A percentile compares a stretch with the other conserved stretches of the same genome.
Conservation (phyloP, 2,113 vertebrate genomes). For the Cyrtonyx montezumae region DNA sequence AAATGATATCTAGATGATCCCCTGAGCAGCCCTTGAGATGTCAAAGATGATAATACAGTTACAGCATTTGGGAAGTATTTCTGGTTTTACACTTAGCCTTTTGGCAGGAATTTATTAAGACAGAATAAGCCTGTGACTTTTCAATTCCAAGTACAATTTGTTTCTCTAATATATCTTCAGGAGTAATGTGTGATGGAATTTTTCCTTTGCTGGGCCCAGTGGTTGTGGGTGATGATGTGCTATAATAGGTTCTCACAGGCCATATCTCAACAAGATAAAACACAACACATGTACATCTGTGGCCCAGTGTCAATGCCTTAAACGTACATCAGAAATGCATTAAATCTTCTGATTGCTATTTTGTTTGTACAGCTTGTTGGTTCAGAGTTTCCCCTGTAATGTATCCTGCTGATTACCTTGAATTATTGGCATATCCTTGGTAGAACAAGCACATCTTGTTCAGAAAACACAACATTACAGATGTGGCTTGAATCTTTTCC, state of each 20-base stretch:
- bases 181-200: constrained; percentile 96
- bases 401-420: constrained; percentile 88
- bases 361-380: constrained; percentile 90
- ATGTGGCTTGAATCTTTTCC: constrained; percentile 64
- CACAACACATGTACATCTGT: constrained; percentile 99
- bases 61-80: constrained; percentile 90
- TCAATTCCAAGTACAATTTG: constrained; percentile 99
- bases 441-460: constrained; percentile 82
- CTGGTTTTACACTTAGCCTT: constrained; percentile 92
- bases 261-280: constrained; percentile 98
- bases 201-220: constrained; percentile 83
- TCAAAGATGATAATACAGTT: constrained; percentile 95
- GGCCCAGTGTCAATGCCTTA: constrained; percentile 94
- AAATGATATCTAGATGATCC: constrained; percentile 66
- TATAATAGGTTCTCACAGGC: constrained; percentile 95
- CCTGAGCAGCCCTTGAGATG: constrained; percentile 80
- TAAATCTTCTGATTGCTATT: constrained; percentile 95
- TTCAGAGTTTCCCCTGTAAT: constrained; percentile 87
- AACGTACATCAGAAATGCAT: constrained; percentile 99
- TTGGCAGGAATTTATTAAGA: constrained; percentile 99
- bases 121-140: constrained; percentile 98
- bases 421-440: constrained; percentile 84
- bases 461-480: constrained; percentile 74
- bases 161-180: constrained; percentile 97
- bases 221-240: constrained; percentile 86